phyloP scores from a whole-genome alignment of 2,888 invertebrate species.

The Spodoptera picta region DNA sequence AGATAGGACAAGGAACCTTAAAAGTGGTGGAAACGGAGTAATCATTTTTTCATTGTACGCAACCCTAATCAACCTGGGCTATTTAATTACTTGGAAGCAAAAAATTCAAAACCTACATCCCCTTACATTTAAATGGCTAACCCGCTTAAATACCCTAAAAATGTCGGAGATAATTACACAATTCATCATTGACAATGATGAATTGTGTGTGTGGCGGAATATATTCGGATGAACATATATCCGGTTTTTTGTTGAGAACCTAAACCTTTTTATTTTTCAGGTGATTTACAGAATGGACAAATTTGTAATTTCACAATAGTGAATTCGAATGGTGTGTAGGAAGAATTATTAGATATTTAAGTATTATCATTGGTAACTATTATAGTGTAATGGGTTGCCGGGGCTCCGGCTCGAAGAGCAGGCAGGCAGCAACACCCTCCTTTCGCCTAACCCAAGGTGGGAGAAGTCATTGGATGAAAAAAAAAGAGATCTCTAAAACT shows the following conservation, averaged over 20 bases:
- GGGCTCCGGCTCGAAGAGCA: no score
- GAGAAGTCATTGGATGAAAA: no score
- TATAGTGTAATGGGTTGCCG: no score
- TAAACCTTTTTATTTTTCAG: slow-evolving; percentile 27
- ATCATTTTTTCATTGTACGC: slow-evolving; percentile 41
- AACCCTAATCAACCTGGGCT: slow-evolving; percentile 59
- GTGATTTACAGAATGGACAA: slow-evolving; percentile 25
- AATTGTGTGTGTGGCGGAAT: slow-evolving; percentile 54
- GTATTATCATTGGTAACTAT: no score
- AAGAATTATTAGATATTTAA: no score
- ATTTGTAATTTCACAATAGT: no score
- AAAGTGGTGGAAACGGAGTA: slow-evolving; percentile 38
- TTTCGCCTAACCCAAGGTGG: no score
- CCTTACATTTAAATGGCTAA: slow-evolving; percentile 54
- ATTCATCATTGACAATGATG: slow-evolving; percentile 69
- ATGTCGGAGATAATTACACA: slow-evolving; percentile 67
- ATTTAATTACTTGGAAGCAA: slow-evolving; percentile 54
- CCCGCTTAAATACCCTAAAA: slow-evolving; percentile 61
- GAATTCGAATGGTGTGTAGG: no score
- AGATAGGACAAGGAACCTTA: slow-evolving; percentile 42
- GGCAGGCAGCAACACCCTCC: no score
- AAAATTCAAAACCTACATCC: slow-evolving; percentile 42
- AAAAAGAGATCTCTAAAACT: no score
- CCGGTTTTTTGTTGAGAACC: slow-evolving; percentile 48
- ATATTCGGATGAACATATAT: slow-evolving; percentile 33